These are phyloP conservation scores for Porites lutea DNA, from an alignment of 64 coral and sea anemone species.

Conservation along the genomic window DNA sequence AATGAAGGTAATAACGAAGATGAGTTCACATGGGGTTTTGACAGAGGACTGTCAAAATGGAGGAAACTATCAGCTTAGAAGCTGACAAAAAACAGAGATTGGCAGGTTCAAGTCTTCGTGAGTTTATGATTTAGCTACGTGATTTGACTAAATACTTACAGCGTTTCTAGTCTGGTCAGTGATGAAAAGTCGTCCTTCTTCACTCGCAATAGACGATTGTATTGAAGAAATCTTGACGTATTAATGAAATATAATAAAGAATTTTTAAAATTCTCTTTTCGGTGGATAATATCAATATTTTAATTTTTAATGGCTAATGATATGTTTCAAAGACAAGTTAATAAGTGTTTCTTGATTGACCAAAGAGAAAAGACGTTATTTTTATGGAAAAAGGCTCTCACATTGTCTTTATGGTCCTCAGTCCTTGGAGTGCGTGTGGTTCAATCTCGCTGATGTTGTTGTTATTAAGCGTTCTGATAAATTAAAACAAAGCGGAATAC, in stretches of 20 bases:
- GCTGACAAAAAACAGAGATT: too few relatives aligned
- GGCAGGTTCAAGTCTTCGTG: too few relatives aligned
- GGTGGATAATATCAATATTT: too few relatives aligned
- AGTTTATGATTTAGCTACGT: too few relatives aligned
- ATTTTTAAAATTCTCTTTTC: background rate
- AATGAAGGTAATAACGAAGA: too few relatives aligned
- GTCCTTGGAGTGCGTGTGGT: background rate
- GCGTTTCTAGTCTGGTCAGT: background rate
- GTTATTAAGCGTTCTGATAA: background rate
- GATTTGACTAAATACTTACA: background rate
- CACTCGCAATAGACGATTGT: background rate
- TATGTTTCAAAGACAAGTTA: too few relatives aligned
- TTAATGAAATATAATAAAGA: background rate
- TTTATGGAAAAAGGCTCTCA: background rate
- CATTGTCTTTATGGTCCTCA: background rate
- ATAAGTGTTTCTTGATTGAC: too few relatives aligned
- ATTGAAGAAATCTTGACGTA: slow-evolving; percentile 1
- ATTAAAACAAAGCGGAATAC: background rate
- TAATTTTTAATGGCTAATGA: too few relatives aligned
- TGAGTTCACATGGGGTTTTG: too few relatives aligned
- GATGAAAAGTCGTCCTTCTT: background rate
- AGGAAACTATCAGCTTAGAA: too few relatives aligned
- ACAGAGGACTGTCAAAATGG: too few relatives aligned
- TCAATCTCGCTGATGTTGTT: slow-evolving; percentile 8
- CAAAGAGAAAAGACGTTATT: too few relatives aligned